Evolutionary conservation across 2,888 invertebrate genomes (phyloP).

Genomic region (Chironomus riparius): DNA sequence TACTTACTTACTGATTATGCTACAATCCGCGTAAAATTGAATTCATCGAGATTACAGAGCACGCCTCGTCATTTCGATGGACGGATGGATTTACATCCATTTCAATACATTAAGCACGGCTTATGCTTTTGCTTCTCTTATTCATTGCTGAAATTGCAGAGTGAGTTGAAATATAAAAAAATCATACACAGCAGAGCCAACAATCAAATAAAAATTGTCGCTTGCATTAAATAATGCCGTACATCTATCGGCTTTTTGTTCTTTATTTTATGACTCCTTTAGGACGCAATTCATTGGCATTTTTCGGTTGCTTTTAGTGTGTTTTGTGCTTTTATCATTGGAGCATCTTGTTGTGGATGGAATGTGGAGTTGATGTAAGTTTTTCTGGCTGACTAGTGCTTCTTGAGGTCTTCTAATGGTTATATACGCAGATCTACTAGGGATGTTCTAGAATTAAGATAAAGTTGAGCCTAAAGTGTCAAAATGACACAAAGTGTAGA

Average conservation of each 20-base stretch:
- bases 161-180: too few species aligned
- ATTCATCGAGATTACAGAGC: conserved; percentile 13
- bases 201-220: conserved; percentile 4
- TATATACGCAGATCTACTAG: too few species aligned
- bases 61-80: neutral
- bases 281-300: neutral
- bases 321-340: too few species aligned
- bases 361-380: too few species aligned
- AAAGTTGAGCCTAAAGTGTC: too few species aligned
- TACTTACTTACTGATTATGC: conserved; percentile 20
- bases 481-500: too few species aligned
- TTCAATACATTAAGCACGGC: conserved; percentile 20
- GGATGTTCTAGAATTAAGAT: too few species aligned
- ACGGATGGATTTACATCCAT: conserved; percentile 17
- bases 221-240: neutral
- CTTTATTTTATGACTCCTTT: conserved; percentile 12
- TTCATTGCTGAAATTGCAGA: too few species aligned
- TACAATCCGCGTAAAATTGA: conserved; percentile 26
- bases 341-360: too few species aligned
- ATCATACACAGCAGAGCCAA: neutral
- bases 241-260: neutral
- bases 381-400: too few species aligned
- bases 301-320: neutral
- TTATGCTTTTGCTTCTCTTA: conserved; percentile 1
- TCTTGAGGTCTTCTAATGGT: too few species aligned